Conservation (phyloP, 2,113 vertebrate genomes). For the Calyptomena viridis region DNA sequence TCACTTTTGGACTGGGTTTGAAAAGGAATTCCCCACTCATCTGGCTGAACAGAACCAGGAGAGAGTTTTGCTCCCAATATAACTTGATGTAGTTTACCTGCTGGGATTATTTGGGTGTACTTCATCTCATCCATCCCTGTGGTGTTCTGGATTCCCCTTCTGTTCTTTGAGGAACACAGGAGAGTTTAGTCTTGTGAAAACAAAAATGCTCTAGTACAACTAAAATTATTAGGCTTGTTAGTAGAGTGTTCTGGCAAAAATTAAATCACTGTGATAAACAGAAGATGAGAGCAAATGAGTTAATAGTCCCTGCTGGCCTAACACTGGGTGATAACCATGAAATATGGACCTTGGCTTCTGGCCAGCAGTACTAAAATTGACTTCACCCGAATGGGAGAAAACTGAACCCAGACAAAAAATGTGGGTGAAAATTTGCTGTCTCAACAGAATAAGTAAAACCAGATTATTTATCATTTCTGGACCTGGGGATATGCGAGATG, state of each 20-base stretch:
- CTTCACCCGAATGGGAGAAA: background rate
- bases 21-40: background rate
- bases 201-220: background rate
- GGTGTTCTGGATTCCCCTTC: background rate
- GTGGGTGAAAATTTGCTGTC: background rate
- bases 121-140: fast-evolving
- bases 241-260: background rate
- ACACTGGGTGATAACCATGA: background rate
- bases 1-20: background rate
- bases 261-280: background rate
- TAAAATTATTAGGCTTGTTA: background rate
- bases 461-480: background rate
- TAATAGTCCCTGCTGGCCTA: background rate
- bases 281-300: background rate
- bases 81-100: background rate
- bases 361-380: background rate
- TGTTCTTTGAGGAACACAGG: background rate
- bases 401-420: background rate
- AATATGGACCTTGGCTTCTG: background rate
- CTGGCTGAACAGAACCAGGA: background rate
- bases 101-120: background rate
- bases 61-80: background rate
- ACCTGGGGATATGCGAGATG: background rate
- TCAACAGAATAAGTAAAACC: background rate
- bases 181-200: background rate